These are phyloP conservation scores for Leptinotarsa texana DNA, from an alignment of 1,140 invertebrate species.

Conservation along the genomic window DNA sequence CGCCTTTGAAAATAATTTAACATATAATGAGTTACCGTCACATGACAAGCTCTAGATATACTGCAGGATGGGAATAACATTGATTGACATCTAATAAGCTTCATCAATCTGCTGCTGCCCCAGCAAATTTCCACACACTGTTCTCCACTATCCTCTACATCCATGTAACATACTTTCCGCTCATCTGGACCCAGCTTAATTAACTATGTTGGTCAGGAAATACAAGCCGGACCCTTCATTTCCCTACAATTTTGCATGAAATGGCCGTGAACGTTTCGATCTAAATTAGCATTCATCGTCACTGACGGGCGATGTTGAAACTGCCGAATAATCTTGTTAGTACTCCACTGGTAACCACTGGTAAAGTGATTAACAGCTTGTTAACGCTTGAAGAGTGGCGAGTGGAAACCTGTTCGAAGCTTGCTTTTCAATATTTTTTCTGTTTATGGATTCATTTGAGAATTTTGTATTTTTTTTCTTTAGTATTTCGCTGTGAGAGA, in stretches of 20 bases:
- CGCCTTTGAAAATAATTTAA: too few relatives aligned
- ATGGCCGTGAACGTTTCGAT: not conserved
- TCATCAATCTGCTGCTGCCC: not conserved
- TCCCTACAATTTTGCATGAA: constrained; percentile 1
- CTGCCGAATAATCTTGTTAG: not conserved
- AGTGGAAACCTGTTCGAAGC: too few relatives aligned
- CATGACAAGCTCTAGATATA: not conserved
- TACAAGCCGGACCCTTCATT: not conserved
- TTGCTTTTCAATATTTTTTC: too few relatives aligned
- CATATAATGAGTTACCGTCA: not conserved
- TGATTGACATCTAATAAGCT: not conserved
- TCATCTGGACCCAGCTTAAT: not conserved
- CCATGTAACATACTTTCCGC: not conserved
- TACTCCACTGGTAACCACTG: not conserved
- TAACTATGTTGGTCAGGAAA: not conserved
- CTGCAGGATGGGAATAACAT: too few relatives aligned
- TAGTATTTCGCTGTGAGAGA: too few relatives aligned
- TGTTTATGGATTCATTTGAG: too few relatives aligned
- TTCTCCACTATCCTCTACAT: not conserved
- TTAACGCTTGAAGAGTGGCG: not conserved
- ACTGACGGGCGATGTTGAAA: not conserved
- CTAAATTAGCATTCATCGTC: not conserved
- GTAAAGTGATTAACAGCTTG: not conserved
- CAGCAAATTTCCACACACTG: not conserved
- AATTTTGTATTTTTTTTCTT: too few relatives aligned